Evolutionary conservation across 2,113 vertebrate species (phyloP).

Genomic region (Tragelaphus buxtoni): DNA sequence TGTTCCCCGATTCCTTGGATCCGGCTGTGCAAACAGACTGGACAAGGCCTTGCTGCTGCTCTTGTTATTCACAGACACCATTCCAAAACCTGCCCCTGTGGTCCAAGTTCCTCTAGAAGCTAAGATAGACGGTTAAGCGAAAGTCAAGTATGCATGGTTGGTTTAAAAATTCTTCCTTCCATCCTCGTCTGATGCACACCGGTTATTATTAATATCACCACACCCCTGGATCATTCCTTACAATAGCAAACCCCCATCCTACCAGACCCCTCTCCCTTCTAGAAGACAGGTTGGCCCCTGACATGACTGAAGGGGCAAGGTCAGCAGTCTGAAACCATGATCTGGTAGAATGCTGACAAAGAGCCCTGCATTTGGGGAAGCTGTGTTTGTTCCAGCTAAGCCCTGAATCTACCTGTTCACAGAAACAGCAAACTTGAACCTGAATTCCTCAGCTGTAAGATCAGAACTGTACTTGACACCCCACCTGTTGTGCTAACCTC

Average conservation of each 20-base stretch:
- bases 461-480: too few relatives aligned
- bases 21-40: neutral
- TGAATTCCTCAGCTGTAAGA: neutral
- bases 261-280: neutral
- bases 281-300: neutral
- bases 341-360: neutral
- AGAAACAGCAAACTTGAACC: neutral
- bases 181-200: neutral
- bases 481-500: neutral
- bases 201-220: neutral
- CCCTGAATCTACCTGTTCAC: neutral
- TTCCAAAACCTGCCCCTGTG: neutral
- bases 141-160: neutral
- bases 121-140: neutral
- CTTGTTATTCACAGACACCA: neutral
- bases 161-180: neutral
- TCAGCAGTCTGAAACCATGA: neutral
- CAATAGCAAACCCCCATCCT: neutral
- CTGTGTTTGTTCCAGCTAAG: neutral
- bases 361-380: neutral
- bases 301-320: neutral
- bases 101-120: neutral
- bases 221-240: neutral
- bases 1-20: neutral
- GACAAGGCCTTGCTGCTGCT: neutral